Evolutionary conservation across 2,888 invertebrate genomes (phyloP).

Genomic region (Theristus sp.): DNA sequence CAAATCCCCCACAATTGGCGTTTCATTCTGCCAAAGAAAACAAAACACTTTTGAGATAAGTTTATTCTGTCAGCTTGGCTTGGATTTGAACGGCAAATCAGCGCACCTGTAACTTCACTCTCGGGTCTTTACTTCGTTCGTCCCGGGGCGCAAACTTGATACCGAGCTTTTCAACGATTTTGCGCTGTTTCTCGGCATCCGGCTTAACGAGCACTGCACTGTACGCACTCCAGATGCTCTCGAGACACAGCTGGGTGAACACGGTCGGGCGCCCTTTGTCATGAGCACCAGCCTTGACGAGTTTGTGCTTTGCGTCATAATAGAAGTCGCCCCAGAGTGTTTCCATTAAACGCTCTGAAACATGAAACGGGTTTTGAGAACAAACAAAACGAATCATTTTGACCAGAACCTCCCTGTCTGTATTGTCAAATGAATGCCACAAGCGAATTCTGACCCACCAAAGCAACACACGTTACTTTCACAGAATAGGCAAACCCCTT

Average conservation of each 20-base stretch:
- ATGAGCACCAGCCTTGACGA: constrained; percentile 66
- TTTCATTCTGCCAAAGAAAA: too few species aligned
- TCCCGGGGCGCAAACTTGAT: constrained; percentile 57
- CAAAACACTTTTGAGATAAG: too few species aligned
- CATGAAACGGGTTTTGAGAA: too few species aligned
- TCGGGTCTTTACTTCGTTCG: constrained; percentile 51
- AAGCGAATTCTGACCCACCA: too few species aligned
- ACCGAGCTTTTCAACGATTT: constrained; percentile 41
- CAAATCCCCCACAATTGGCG: too few species aligned
- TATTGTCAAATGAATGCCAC: too few species aligned
- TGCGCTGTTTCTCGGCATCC: constrained; percentile 32
- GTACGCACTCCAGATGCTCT: constrained; percentile 75
- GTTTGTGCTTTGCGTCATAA: constrained; percentile 60
- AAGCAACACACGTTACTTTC: too few species aligned
- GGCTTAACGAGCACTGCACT: constrained; percentile 56
- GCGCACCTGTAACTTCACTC: constrained; percentile 43
- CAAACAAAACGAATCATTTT: too few species aligned
- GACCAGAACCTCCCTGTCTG: too few species aligned
- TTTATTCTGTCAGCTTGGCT: too few species aligned
- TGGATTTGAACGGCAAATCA: too few species aligned
- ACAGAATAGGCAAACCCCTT: too few species aligned
- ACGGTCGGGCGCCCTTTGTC: constrained; percentile 72
- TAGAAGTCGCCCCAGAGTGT: constrained; percentile 89
- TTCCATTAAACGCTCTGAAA: constrained; percentile 44
- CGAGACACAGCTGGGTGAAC: constrained; percentile 50